Evolutionary conservation across 2,888 invertebrate genomes (phyloP).

Genomic region (Erannis defoliaria): DNA sequence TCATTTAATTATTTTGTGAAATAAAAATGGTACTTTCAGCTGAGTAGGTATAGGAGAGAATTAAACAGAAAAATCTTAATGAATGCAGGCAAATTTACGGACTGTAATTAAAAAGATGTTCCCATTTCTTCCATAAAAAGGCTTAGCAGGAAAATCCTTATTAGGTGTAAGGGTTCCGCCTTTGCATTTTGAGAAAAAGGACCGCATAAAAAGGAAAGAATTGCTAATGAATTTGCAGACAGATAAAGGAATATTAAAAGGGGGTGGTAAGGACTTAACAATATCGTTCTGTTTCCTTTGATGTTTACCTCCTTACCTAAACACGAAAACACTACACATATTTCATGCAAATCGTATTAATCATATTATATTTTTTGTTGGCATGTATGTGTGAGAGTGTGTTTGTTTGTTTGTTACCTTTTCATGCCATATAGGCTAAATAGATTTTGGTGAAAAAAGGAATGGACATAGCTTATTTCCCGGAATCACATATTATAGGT

Average conservation of each 20-base stretch:
- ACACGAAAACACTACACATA: no score
- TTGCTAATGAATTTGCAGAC: conserved; percentile 38
- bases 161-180: conserved; percentile 33
- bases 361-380: no score
- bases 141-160: conserved; percentile 30
- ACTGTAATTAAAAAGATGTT: conserved; percentile 35
- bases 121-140: conserved; percentile 27
- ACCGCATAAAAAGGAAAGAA: conserved; percentile 37
- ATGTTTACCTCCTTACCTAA: no score
- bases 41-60: conserved; percentile 2
- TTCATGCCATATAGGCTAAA: no score
- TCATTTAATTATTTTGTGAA: no score
- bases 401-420: no score
- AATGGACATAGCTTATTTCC: no score
- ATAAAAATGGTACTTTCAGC: not conserved
- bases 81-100: conserved; percentile 29
- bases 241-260: conserved; percentile 25
- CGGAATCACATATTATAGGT: no score
- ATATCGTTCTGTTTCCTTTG: not conserved
- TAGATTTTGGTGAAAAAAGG: no score
- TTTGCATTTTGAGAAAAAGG: conserved; percentile 35
- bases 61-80: conserved; percentile 28
- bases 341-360: no score
- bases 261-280: conserved; percentile 15
- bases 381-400: no score